Evolutionary conservation across 2,888 invertebrate species (phyloP).

Genomic region (Lepetodrilus schrolli): DNA sequence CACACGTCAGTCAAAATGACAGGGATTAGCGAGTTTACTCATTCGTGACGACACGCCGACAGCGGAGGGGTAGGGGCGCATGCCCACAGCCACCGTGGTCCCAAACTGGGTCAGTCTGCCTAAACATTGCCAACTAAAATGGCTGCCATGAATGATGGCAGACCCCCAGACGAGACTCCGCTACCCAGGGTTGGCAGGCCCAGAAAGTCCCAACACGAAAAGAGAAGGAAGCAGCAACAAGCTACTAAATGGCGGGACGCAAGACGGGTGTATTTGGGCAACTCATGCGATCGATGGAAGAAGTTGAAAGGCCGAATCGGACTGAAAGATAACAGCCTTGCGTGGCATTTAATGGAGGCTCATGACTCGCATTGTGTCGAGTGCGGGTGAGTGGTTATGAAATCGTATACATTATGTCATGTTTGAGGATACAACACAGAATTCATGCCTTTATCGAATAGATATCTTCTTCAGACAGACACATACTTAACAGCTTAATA

Average conservation of each 20-base stretch:
- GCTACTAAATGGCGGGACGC: constrained; percentile 46
- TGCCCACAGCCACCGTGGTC: constrained; percentile 9
- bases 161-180: constrained; percentile 18
- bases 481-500: no score
- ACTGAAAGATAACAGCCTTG: constrained; percentile 48
- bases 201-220: constrained; percentile 41
- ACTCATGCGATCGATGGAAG: constrained; percentile 48
- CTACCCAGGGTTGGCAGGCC: constrained; percentile 37
- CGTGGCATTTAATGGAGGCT: constrained; percentile 55
- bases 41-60: constrained; percentile 15
- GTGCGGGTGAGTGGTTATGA: constrained; percentile 44
- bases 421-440: no score
- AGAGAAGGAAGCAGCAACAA: constrained; percentile 41
- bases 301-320: constrained; percentile 42
- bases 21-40: background rate
- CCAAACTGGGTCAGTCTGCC: constrained; percentile 9
- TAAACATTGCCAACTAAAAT: constrained; percentile 37
- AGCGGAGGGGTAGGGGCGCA: constrained; percentile 17
- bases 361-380: constrained; percentile 44
- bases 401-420: no score
- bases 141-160: constrained; percentile 41
- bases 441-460: no score
- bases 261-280: constrained; percentile 44
- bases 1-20: constrained; percentile 20
- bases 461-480: no score